A percentile compares a stretch with the other conserved stretches of the same genome.
These are phyloP conservation scores for Heterocephalus glaber DNA, from an alignment of 2,113 vertebrate species.

Conservation along the genomic window DNA sequence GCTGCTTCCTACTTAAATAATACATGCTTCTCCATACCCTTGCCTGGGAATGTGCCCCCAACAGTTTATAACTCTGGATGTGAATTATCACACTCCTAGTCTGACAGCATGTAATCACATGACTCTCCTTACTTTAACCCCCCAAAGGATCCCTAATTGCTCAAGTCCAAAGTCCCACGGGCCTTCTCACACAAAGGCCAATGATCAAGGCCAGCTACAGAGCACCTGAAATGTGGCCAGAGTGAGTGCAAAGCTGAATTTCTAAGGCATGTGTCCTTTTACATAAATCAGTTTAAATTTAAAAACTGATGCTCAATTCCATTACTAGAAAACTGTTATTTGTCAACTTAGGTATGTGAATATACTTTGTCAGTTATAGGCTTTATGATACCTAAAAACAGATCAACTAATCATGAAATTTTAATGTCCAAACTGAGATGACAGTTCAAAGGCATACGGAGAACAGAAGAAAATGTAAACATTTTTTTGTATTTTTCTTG, in stretches of 20 bases:
- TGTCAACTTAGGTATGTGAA: background rate
- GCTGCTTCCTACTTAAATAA: background rate
- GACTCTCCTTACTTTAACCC: background rate
- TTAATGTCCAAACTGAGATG: conserved; percentile 35
- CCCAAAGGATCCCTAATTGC: background rate
- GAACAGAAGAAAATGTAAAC: conserved; percentile 30
- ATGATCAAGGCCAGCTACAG: background rate
- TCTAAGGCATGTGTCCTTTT: background rate
- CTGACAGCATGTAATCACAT: background rate
- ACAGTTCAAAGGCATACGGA: conserved; percentile 1
- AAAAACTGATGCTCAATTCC: background rate
- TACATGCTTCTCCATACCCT: background rate
- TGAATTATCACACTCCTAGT: fast-evolving
- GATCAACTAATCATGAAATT: conserved; percentile 49
- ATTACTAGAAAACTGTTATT: background rate
- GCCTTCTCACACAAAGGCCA: background rate
- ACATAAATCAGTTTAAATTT: conserved; percentile 10
- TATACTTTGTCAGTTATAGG: background rate
- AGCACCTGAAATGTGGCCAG: background rate
- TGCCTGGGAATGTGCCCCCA: fast-evolving
- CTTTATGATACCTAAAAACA: conserved; percentile 51
- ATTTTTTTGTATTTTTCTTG: conserved; percentile 23
- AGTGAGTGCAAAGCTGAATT: background rate
- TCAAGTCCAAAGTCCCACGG: background rate
- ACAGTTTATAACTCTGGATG: background rate